Evolutionary conservation across 2,113 vertebrate species (phyloP), one percentile per base, ranked within the genome.

Genomic region (Laticauda laticaudata): DNA sequence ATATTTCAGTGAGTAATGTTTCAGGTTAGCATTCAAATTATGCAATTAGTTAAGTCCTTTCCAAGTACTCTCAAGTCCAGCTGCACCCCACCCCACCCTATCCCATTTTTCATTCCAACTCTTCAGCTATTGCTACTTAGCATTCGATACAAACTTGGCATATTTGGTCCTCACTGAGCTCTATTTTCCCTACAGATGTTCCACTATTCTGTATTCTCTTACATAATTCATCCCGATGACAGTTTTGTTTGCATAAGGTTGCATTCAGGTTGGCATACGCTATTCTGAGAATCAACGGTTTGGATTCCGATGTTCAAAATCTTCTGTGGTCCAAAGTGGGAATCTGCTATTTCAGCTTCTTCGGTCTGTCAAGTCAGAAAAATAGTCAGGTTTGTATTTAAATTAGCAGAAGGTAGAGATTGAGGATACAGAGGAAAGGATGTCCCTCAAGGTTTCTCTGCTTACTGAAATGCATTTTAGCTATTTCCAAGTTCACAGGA

Each of bases 401-500:
- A 29, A 39, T 0, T 8, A 93, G 56, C 86, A 81, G 15, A 89
- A 34, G 1, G 48, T n/a, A 18, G 39, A 1, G 29, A 0, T 48
- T 14, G 53, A 29, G 54, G 51, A 92, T 88, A 1, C 3, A 0
- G 1, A 4, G 89, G 29, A n/a, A 56, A 51, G 87, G 24, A 55
- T 12, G 23, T 51, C 43, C 51, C 1, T 7, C 15, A 64, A 56
- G 39, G n/a, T 48, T 64, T 24, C 53, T 3, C 92, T 0, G 0
- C 6, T 24, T 85, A 57, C 90, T 14, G 0, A 0, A 2, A 39
- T 48, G 3, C 56, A 5, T 64, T 93, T 89, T 64, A 0, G 20
- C 57, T 45, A 89, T 23, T 88, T 45, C 69, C n/a, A 0, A 20
- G 18, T 24, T 21, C 0, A 48, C 0, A 0, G 48, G 20, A 86